A percentile compares a stretch with the other conserved stretches of the same genome.
phyloP scores from a whole-genome alignment of 2,888 invertebrate species.

The Morpho deidamia region DNA sequence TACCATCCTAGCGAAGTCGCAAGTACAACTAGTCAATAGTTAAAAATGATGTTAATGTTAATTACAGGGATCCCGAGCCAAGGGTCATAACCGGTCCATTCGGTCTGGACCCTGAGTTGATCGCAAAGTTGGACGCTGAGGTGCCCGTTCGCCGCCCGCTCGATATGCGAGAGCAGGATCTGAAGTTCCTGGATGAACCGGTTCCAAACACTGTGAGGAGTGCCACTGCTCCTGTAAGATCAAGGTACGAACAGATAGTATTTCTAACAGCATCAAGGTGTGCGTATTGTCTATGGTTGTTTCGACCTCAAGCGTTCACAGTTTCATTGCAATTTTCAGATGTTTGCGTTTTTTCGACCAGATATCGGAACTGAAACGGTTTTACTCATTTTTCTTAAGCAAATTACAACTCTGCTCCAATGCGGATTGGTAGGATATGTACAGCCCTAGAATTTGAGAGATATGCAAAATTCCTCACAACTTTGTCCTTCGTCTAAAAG shows the following conservation, averaged over 20 bases:
- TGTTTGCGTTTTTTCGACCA: neutral
- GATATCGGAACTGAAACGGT: too few species aligned
- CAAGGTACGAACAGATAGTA: slow-evolving; percentile 33
- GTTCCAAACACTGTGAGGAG: slow-evolving; percentile 43
- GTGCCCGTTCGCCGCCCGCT: slow-evolving; percentile 48
- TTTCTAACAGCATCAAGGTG: too few species aligned
- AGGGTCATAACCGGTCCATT: slow-evolving; percentile 84
- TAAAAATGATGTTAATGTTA: neutral
- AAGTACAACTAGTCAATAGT: too few species aligned
- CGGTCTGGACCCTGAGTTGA: slow-evolving; percentile 85
- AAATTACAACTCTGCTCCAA: too few species aligned
- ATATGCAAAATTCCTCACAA: too few species aligned
- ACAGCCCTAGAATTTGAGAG: too few species aligned
- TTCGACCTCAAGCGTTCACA: too few species aligned
- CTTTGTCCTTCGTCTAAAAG: too few species aligned
- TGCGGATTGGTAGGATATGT: too few species aligned
- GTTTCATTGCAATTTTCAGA: too few species aligned
- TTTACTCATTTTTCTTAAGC: too few species aligned
- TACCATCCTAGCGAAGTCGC: neutral
- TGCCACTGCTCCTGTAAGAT: slow-evolving; percentile 30
- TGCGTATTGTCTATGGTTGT: too few species aligned
- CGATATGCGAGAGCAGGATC: slow-evolving; percentile 61
- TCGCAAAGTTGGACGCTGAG: slow-evolving; percentile 82
- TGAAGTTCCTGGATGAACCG: slow-evolving; percentile 70
- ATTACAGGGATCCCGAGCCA: slow-evolving; percentile 57